These are phyloP conservation scores for Choloepus hoffmanni DNA, from an alignment of 2,113 vertebrate species.

Conservation along the genomic window DNA sequence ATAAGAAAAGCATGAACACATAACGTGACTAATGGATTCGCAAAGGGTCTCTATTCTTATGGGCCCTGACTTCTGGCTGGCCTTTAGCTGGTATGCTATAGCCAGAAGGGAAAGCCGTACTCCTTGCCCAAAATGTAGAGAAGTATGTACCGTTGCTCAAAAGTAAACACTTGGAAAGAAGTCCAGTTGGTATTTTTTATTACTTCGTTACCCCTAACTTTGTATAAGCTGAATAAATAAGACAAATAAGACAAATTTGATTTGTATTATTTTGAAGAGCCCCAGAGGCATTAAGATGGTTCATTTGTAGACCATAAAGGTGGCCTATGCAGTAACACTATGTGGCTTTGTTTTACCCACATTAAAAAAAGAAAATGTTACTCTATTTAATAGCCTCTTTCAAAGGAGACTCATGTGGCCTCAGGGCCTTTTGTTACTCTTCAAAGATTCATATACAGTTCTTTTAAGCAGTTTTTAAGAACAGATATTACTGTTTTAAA, in stretches of 20 bases:
- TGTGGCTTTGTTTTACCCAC: not conserved
- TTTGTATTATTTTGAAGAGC: not conserved
- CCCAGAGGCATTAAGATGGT: not conserved
- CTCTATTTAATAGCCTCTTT: not conserved
- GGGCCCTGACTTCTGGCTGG: not conserved
- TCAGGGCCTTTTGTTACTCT: not conserved
- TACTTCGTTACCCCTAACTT: not conserved
- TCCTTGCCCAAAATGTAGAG: not conserved
- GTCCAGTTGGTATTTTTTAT: not conserved
- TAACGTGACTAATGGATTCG: conserved; percentile 13
- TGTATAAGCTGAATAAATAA: not conserved
- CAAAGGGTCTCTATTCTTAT: not conserved
- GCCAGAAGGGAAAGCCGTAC: not conserved
- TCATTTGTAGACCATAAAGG: not conserved
- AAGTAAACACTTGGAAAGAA: not conserved
- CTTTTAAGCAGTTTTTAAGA: conserved; percentile 34
- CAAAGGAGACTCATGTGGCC: not conserved
- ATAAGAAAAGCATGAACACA: not conserved
- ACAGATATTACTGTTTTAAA: not conserved
- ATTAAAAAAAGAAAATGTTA: not conserved
- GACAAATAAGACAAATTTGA: too few relatives aligned
- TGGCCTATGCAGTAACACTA: not conserved
- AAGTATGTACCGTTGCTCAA: not conserved
- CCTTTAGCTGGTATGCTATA: not conserved
- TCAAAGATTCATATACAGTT: not conserved